Percentiles rank a stretch among this genome's conserved stretches.
These are phyloP conservation scores for Cotesia congregata DNA, from an alignment of 2,888 invertebrate genomes.

Conservation along the genomic window DNA sequence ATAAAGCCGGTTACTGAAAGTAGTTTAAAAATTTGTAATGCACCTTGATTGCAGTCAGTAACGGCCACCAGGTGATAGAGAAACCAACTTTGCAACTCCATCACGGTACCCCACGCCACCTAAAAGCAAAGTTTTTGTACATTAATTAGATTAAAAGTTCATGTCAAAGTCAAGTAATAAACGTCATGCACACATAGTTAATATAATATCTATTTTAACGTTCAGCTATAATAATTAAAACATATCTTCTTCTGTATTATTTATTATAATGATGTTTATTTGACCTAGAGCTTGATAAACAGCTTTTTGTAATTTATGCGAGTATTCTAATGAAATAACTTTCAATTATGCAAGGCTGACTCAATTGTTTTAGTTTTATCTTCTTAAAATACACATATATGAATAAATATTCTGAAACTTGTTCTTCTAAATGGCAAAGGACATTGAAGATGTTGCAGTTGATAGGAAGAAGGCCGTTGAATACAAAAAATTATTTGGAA, in stretches of 20 bases:
- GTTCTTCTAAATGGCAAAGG: neutral
- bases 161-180: conserved; percentile 16
- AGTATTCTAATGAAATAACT: neutral
- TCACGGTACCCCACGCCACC: conserved; percentile 70
- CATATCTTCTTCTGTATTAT: neutral
- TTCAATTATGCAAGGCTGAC: neutral
- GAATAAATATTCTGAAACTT: neutral
- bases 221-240: neutral
- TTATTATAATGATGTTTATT: neutral
- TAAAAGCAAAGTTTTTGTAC: conserved; percentile 49
- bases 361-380: neutral
- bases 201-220: neutral
- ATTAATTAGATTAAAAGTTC: conserved; percentile 33
- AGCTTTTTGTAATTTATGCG: neutral
- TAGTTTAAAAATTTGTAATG: neutral
- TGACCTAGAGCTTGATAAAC: neutral
- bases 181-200: neutral
- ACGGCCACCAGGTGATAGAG: conserved; percentile 69
- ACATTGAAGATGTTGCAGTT: neutral
- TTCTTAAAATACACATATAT: neutral
- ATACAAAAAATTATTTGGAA: neutral
- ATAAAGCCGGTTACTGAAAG: neutral
- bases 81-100: conserved; percentile 69
- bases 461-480: neutral
- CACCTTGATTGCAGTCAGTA: conserved; percentile 70